Base-by-base conservation (phyloP, 2,113 vertebrate species). In the Sterrhoptilus dennistouni region DNA sequence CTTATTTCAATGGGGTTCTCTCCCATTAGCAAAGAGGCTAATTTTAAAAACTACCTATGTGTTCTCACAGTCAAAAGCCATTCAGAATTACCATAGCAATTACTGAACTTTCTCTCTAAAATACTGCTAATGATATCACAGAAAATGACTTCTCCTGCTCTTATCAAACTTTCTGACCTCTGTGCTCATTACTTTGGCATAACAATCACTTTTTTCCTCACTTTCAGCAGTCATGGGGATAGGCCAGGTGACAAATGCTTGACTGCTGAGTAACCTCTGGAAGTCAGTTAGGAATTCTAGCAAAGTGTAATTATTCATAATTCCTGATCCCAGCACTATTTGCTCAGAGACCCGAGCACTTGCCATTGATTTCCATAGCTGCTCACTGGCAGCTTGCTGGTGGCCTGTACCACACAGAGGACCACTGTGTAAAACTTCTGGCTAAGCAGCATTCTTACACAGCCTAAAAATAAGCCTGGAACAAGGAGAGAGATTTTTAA, bases 151-250 rank as follows among this genome's bases (percentile, higher is more conserved):
- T 96, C 27, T 83, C 78, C 52, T 92, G 93, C 94, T 95, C 92
- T 96, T 94, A 95, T 70, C 91, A 93, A 94, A 96, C 93, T 96
- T 96, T 69, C 40, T 96, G 93, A 97, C 92, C 97, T 83, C 90
- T 79, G 18, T 61, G 71, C 92, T 96, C 91, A 88, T 92, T 95
- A 90, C 80, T 91, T 83, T 56, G 70, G 90, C 66, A 82, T 95
- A 96, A 97, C 63, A 87, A 83, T 76, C n/a, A 47, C 63, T 54
- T 65, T 83, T 85, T 83, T n/a, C 25, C 16, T 25, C 63, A 29
- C 76, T 49, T 71, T 94, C 83, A 91, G 92, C 76, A 83, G 91
- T 53, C 83, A 53, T 15, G 36, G 44, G 47, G 47, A 47, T 44
- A 53, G 16, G 15, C 33, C 72, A 87, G 64, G 63, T 1, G 5